Evolutionary conservation across 2,113 vertebrate genomes (phyloP).

Genomic region (Cyphotilapia sp.): DNA sequence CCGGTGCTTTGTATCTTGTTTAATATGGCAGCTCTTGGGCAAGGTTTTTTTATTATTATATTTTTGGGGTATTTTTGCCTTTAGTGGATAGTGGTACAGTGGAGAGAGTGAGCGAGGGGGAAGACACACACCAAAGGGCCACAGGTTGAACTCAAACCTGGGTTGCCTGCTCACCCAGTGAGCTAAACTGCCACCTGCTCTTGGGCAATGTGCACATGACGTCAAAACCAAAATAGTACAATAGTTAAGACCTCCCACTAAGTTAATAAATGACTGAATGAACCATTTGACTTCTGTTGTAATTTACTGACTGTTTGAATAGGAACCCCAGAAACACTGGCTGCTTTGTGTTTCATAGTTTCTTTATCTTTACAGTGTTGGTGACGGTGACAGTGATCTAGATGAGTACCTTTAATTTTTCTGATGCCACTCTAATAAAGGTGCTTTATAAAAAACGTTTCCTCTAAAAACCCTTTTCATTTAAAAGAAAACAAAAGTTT

Average conservation of each 20-base stretch:
- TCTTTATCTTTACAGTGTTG: background rate
- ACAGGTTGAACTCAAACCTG: background rate
- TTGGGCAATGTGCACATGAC: background rate
- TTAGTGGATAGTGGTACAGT: background rate
- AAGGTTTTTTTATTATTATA: background rate
- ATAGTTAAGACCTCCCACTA: background rate
- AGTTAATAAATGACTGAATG: background rate
- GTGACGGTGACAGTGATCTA: background rate
- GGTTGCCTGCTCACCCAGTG: background rate
- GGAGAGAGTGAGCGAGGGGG: background rate
- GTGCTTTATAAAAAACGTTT: background rate
- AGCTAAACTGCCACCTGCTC: background rate
- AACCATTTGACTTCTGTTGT: background rate
- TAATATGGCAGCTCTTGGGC: background rate
- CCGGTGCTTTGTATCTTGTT: background rate
- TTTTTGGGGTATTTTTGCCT: background rate
- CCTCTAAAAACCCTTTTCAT: background rate
- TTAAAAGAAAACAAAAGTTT: background rate
- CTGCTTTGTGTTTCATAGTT: background rate
- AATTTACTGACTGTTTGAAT: background rate
- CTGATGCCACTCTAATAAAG: background rate
- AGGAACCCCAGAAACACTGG: background rate
- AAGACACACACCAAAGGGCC: background rate
- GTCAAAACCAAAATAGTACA: background rate
- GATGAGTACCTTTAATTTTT: background rate